These are phyloP conservation scores for Drosophila teissieri DNA, from an alignment of 1,140 invertebrate genomes.

Conservation along the genomic window DNA sequence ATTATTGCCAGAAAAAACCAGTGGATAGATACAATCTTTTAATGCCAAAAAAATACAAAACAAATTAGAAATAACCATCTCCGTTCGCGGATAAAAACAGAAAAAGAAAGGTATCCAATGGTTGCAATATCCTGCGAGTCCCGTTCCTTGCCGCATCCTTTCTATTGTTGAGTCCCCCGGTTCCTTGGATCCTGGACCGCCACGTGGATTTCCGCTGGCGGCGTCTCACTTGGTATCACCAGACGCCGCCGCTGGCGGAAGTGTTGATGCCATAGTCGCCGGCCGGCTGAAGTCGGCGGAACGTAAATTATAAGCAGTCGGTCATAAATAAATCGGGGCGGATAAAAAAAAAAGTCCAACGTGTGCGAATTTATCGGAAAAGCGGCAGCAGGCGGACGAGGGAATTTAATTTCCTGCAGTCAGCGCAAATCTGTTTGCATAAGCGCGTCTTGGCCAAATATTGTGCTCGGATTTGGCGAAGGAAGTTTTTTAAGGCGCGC, in stretches of 20 bases:
- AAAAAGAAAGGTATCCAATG: conserved; percentile 8
- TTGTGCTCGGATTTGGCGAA: conserved; percentile 21
- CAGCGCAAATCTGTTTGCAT: conserved; percentile 61
- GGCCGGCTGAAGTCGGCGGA: conserved; percentile 38
- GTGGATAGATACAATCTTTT: too few species aligned
- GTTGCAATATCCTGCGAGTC: conserved; percentile 1
- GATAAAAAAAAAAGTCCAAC: conserved; percentile 25
- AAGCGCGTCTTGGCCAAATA: conserved; percentile 54
- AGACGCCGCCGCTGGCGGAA: conserved; percentile 63
- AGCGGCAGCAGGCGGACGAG: background rate
- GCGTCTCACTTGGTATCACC: conserved; percentile 68
- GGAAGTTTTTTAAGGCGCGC: conserved; percentile 52
- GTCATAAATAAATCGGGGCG: conserved; percentile 44
- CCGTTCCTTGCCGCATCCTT: conserved; percentile 12
- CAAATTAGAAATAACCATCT: too few species aligned
- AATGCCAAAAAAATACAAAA: too few species aligned
- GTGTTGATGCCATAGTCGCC: conserved; percentile 67
- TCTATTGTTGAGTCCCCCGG: conserved; percentile 21
- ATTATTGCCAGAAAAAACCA: too few species aligned
- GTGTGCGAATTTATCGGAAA: conserved; percentile 6
- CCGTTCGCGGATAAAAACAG: too few species aligned
- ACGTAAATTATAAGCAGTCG: conserved; percentile 61
- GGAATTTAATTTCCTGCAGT: conserved; percentile 61
- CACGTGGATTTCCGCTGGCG: conserved; percentile 67
- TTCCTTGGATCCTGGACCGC: conserved; percentile 51